Evolutionary conservation across 92 coral and sea anemone genomes (phyloP).

Genomic region (Actinernus sp.): DNA sequence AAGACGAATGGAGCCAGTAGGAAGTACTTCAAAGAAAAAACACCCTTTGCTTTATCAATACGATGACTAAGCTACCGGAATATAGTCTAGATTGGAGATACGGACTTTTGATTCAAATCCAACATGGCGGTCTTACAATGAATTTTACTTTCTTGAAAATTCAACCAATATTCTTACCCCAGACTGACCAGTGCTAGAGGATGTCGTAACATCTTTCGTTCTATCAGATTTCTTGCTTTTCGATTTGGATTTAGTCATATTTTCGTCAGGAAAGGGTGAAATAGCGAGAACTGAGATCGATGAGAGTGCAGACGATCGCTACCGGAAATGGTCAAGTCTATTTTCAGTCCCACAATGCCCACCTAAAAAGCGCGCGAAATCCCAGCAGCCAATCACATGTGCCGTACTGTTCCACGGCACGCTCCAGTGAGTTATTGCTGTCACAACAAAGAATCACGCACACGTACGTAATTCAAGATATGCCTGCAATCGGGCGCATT

Average conservation of each 20-base stretch:
- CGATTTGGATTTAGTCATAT: conserved; percentile 94
- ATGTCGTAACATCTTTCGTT: conserved; percentile 61
- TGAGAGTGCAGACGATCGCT: neutral
- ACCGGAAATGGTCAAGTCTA: too few relatives aligned
- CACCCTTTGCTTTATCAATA: conserved; percentile 15
- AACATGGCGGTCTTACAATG: conserved; percentile 73
- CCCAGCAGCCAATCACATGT: conserved; percentile 47
- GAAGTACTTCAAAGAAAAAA: conserved; percentile 13
- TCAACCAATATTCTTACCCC: conserved; percentile 46
- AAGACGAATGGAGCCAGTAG: neutral
- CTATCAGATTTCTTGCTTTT: conserved; percentile 84
- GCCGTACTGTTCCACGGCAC: conserved; percentile 17
- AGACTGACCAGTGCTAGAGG: conserved; percentile 44
- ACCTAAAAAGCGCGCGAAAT: conserved; percentile 84
- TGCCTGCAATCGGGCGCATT: neutral
- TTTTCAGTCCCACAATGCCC: conserved; percentile 72
- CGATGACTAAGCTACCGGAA: neutral
- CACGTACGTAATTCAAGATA: conserved; percentile 1
- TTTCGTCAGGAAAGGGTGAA: neutral
- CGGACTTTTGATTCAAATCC: conserved; percentile 7
- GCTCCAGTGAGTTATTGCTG: conserved; percentile 17
- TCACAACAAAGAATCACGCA: conserved; percentile 20
- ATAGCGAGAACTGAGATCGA: conserved; percentile 4
- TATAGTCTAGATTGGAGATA: neutral
- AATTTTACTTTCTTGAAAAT: neutral